These are phyloP conservation scores for Neodiprion lecontei DNA, from an alignment of 1,140 invertebrate genomes.

Conservation along the genomic window DNA sequence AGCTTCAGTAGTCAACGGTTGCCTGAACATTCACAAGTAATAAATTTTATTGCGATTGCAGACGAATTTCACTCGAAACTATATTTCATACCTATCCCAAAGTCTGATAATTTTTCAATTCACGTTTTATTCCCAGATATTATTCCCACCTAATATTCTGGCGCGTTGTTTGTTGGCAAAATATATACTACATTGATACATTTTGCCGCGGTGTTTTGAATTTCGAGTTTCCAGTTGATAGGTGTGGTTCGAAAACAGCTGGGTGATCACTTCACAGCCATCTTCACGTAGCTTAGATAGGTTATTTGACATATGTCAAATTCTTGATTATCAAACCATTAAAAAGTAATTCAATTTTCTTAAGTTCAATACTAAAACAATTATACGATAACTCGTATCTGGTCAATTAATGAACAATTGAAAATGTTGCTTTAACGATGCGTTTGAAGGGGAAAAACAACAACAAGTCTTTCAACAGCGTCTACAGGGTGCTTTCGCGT, in stretches of 20 bases:
- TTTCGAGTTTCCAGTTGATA: neutral
- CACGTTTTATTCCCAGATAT: no score
- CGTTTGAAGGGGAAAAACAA: slow-evolving; percentile 59
- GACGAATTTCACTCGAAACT: no score
- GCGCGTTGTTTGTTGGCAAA: no score
- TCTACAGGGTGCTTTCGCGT: slow-evolving; percentile 59
- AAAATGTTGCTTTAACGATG: slow-evolving; percentile 55
- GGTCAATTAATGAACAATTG: neutral
- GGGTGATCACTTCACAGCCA: slow-evolving; percentile 1
- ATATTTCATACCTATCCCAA: no score
- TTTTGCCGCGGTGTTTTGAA: no score
- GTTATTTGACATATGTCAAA: slow-evolving; percentile 42
- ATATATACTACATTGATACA: no score
- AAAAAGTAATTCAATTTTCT: slow-evolving; percentile 28
- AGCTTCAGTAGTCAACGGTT: no score
- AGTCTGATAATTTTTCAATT: no score
- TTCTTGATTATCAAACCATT: slow-evolving; percentile 28
- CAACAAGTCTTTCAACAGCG: slow-evolving; percentile 55
- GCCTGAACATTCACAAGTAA: no score
- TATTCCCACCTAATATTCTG: no score
- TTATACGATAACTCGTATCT: slow-evolving; percentile 4
- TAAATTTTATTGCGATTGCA: no score
- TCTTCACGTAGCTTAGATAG: slow-evolving; percentile 18
- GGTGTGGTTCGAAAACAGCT: neutral
- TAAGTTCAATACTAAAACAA: slow-evolving; percentile 22